phyloP scores from a whole-genome alignment of 2,113 vertebrate species.

The Aptenodytes patagonicus region DNA sequence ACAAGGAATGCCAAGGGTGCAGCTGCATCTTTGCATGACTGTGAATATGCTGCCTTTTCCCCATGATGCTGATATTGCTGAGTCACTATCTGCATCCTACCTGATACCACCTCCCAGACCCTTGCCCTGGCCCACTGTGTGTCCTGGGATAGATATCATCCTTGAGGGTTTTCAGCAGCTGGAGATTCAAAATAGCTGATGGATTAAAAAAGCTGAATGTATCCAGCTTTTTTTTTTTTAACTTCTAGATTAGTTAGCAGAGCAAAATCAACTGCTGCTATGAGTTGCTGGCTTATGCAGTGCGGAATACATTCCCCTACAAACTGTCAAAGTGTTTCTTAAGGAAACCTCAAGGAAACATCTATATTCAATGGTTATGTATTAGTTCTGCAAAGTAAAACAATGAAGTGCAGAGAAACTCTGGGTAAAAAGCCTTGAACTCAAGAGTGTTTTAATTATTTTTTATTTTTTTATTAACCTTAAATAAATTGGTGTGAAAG shows the following conservation, averaged over 20 bases:
- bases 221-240: background rate
- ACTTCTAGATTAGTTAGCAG: background rate
- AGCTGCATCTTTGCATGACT: background rate
- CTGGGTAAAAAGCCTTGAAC: background rate
- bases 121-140: background rate
- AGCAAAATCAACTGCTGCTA: background rate
- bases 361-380: background rate
- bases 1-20: background rate
- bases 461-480: background rate
- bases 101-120: background rate
- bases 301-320: background rate
- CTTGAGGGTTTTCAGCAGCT: background rate
- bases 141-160: background rate
- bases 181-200: background rate
- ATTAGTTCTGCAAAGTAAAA: background rate
- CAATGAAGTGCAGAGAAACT: background rate
- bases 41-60: background rate
- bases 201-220: background rate
- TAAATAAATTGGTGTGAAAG: background rate
- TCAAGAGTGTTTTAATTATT: background rate
- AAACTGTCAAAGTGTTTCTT: background rate
- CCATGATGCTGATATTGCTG: background rate
- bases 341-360: background rate
- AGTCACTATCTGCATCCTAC: background rate
- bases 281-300: background rate